Evolutionary conservation across 2,113 vertebrate species (phyloP).

Genomic region (Willisornis vidua): DNA sequence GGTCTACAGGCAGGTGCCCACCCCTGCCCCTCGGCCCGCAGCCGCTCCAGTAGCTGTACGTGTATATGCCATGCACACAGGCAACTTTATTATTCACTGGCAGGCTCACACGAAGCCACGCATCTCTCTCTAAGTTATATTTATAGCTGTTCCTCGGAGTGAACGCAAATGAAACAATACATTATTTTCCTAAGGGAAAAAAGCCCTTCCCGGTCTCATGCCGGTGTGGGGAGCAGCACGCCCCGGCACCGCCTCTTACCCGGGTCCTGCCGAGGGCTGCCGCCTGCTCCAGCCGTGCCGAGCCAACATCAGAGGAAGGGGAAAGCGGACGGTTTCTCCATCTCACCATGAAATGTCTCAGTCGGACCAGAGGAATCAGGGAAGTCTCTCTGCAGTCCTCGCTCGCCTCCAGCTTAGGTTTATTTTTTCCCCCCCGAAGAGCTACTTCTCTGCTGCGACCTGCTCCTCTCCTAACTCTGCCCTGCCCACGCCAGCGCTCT

Average conservation of each 20-base stretch:
- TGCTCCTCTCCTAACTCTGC: slow-evolving; percentile 56
- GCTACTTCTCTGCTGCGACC: slow-evolving; percentile 7
- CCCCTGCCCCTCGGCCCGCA: not conserved
- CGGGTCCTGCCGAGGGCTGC: slow-evolving; percentile 49
- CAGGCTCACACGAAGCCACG: slow-evolving; percentile 26
- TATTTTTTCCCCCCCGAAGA: not conserved
- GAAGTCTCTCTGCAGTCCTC: slow-evolving; percentile 19
- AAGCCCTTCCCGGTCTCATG: not conserved
- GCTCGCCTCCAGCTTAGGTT: not conserved
- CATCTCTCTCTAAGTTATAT: slow-evolving; percentile 44
- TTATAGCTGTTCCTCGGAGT: slow-evolving; percentile 41
- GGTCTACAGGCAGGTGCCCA: not conserved
- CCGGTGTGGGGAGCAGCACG: not conserved
- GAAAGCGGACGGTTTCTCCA: slow-evolving; percentile 7
- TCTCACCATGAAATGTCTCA: slow-evolving; percentile 23
- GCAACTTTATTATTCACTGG: slow-evolving; percentile 54
- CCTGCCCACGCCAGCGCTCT: slow-evolving; percentile 29
- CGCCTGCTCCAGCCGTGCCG: slow-evolving; percentile 27
- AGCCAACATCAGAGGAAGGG: slow-evolving; percentile 48
- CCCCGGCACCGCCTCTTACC: slow-evolving; percentile 60
- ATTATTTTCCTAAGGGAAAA: not conserved
- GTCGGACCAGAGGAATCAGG: not conserved
- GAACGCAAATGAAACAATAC: slow-evolving; percentile 33
- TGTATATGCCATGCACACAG: not conserved
- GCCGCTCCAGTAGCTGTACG: not conserved